phyloP scores from a whole-genome alignment of 2,888 invertebrate genomes.

The Tetragnatha montana region DNA sequence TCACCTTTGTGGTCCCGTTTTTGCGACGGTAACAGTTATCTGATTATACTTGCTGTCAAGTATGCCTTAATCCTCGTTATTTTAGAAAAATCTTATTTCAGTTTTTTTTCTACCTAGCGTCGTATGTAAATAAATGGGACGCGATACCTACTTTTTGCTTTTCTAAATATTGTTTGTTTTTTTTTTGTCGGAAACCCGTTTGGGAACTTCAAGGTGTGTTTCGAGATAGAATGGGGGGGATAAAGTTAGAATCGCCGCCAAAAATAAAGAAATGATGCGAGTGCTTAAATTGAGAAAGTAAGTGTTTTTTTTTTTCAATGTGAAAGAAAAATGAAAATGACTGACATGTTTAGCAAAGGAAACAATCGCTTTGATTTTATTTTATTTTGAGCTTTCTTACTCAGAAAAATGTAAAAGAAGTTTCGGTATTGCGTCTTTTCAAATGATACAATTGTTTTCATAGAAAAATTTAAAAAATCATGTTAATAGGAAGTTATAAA shows the following conservation, averaged over 20 bases:
- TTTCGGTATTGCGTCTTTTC: too few relatives aligned
- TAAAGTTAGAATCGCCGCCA: neutral
- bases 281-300: neutral
- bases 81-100: neutral
- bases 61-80: conserved; percentile 25
- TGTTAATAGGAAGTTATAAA: too few relatives aligned
- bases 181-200: neutral
- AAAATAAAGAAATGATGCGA: neutral
- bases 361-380: neutral
- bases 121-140: neutral
- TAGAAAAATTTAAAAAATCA: too few relatives aligned
- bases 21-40: neutral
- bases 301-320: neutral
- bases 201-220: neutral
- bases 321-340: conserved; percentile 3
- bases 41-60: conserved; percentile 11
- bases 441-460: too few relatives aligned
- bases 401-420: neutral
- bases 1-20: conserved; percentile 5
- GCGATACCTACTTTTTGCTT: neutral
- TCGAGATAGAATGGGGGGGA: neutral
- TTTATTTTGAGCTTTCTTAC: neutral
- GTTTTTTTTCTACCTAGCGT: neutral
- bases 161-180: neutral
- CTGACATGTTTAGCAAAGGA: conserved; percentile 18